Percentiles rank a stretch among this genome's conserved stretches.
phyloP scores from a whole-genome alignment of 2,797 vertebrate species.

The Bovichtus variegatus region DNA sequence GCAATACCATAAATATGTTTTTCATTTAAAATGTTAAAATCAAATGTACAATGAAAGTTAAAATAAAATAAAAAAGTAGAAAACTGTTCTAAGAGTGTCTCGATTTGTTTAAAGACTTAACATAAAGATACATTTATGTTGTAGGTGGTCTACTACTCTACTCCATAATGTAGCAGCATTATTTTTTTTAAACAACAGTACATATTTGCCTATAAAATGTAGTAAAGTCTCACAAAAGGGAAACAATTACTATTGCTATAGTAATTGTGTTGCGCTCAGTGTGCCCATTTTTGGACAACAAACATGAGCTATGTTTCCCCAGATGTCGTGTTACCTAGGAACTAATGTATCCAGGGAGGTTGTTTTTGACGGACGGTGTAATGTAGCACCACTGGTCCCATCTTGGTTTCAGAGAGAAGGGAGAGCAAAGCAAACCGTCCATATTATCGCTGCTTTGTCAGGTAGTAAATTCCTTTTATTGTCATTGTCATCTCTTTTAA shows the following conservation, averaged over 20 bases:
- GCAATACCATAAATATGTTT: too few species aligned
- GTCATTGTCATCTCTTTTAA: slow-evolving; percentile 59
- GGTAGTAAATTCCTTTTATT: slow-evolving; percentile 77
- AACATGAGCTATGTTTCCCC: neutral
- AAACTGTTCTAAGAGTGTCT: too few species aligned
- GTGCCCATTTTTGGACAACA: neutral
- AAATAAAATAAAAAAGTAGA: too few species aligned
- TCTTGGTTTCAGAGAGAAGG: slow-evolving; percentile 86
- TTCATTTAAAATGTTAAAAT: neutral
- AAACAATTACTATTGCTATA: neutral
- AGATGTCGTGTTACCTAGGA: slow-evolving; percentile 54
- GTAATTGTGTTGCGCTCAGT: neutral
- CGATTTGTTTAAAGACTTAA: too few species aligned
- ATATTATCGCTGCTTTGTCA: slow-evolving; percentile 90
- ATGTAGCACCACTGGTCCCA: slow-evolving; percentile 85
- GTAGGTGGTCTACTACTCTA: neutral
- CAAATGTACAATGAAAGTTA: too few species aligned
- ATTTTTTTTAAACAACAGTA: neutral
- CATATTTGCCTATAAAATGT: neutral
- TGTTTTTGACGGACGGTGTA: slow-evolving; percentile 70
- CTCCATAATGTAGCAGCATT: neutral
- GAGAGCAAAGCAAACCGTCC: slow-evolving; percentile 82
- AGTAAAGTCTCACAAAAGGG: neutral
- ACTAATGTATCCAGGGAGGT: slow-evolving; percentile 30
- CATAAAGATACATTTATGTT: too few species aligned